Base-by-base conservation (phyloP, 2,888 invertebrate species). In the Patella caerulea region DNA sequence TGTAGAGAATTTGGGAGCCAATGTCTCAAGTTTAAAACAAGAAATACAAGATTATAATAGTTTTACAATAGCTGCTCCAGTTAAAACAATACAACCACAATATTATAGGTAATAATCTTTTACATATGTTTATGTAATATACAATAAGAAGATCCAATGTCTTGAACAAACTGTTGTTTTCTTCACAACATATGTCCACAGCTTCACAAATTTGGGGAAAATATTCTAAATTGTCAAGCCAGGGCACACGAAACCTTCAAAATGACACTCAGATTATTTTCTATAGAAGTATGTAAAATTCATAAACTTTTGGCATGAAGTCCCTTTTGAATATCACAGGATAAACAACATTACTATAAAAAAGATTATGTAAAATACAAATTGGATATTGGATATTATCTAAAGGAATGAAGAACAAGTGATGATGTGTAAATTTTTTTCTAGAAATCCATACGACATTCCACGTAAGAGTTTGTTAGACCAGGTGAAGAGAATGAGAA, bases 361-460 rank as follows among this genome's bases (percentile, higher is more conserved):
- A 9, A 1, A 45, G 0, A 9, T 9, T 45, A 45, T 45, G 45
- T 45, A 45, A 45, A 45, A 45, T 45, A 45, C 45, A 45, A 45
- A 45, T 45, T 45, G 7, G 45, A 45, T 45, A 45, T 45, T 45
- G 7, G 5, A 5, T 45, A 45, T 5, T 45, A 45, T 34, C 34
- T 4, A 34, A 34, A 9, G 45, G 9, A 45, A 45, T n/a, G 17
- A 19, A 15, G 17, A 24, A 56, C 1, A 56, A 59, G 11, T 24
- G 29, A 0, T 72, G 15, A 45, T 34, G n/a, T 12, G 11, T 74
- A 17, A 54, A 29, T 45, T 71, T 77, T 73, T 24, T 83, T 88
- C 72, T 85, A 91, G 97, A 85, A 99, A 99, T 93, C 97, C 99
- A 0, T 98, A 97, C 89, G 98, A 98, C 93, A 97, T 99, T 89